phyloP scores from a whole-genome alignment of 2,113 vertebrate genomes.

The Mystacornis crossleyi region DNA sequence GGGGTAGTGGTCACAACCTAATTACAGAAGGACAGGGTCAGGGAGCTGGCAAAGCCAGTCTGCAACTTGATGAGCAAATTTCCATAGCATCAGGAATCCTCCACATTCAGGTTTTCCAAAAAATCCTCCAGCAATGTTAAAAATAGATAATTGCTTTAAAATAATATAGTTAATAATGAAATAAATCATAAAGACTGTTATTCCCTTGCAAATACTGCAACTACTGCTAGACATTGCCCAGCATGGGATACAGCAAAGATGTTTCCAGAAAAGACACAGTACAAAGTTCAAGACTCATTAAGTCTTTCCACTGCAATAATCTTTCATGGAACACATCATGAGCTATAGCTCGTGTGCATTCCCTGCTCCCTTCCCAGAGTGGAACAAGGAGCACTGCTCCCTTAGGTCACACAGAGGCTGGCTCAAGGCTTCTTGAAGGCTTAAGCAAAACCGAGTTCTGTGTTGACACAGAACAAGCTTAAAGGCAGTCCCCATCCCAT shows the following conservation, averaged over 20 bases:
- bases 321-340: background rate
- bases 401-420: background rate
- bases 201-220: background rate
- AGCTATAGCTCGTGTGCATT: background rate
- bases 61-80: background rate
- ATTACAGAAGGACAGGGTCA: fast-evolving
- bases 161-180: background rate
- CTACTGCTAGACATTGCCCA: background rate
- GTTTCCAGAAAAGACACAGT: background rate
- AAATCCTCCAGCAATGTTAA: background rate
- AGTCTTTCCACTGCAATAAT: background rate
- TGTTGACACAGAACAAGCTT: background rate
- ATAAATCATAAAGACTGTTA: background rate
- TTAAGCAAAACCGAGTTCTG: background rate
- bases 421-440: background rate
- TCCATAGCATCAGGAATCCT: background rate
- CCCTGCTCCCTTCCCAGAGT: background rate
- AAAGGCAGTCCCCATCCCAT: background rate
- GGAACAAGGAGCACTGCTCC: background rate
- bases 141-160: background rate
- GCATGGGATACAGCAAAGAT: background rate
- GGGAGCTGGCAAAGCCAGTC: background rate
- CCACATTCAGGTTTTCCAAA: background rate
- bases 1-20: background rate
- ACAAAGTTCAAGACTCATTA: background rate